Conservation (phyloP, 1,140 invertebrate genomes). For the Sycophila sp. region DNA sequence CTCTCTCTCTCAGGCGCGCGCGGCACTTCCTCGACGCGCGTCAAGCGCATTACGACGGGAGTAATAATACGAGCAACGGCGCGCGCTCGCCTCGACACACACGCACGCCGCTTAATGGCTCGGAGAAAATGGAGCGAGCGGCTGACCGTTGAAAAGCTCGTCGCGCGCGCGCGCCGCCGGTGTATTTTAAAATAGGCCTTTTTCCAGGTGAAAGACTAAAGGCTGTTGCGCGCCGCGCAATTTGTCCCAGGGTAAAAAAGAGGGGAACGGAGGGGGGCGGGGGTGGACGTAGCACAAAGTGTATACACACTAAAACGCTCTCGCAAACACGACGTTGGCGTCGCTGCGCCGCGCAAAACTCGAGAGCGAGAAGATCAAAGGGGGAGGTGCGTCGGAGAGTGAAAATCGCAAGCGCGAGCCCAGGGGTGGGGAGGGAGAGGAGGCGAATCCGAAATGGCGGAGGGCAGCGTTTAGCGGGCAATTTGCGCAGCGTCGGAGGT, state of each 20-base stretch:
- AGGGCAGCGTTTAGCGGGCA: conserved; percentile 31
- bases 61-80: no score
- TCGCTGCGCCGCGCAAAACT: no score
- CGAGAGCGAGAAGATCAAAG: conserved; percentile 32
- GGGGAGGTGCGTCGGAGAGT: conserved; percentile 33
- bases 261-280: no score
- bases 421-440: neutral
- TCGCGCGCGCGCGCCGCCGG: neutral
- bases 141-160: neutral
- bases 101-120: no score
- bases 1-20: neutral
- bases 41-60: neutral
- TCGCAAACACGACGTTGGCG: no score
- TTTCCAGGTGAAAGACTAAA: conserved; percentile 32
- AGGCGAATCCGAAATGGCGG: conserved; percentile 26
- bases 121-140: conserved; percentile 16
- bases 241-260: neutral
- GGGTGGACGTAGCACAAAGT: conserved; percentile 6
- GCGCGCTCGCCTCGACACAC: no score
- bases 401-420: conserved; percentile 9
- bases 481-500: conserved; percentile 17
- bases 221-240: neutral
- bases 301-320: no score
- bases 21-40: neutral
- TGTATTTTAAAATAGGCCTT: conserved; percentile 20